phyloP scores from a whole-genome alignment of 2,888 invertebrate genomes.

The Melangyna quadrimaculata region DNA sequence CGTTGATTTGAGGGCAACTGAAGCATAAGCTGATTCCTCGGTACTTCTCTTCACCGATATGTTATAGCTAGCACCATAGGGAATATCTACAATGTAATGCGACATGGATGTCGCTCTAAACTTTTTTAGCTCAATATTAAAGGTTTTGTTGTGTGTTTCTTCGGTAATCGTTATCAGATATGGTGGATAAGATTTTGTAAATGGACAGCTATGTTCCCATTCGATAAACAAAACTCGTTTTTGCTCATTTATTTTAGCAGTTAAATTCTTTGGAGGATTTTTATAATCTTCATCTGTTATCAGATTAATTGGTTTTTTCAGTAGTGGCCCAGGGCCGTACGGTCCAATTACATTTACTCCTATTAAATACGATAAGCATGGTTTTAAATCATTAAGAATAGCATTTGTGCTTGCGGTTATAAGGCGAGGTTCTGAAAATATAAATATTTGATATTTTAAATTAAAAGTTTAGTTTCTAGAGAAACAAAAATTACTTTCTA shows the following conservation, averaged over 20 bases:
- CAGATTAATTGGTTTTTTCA: constrained; percentile 82
- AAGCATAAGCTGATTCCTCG: constrained; percentile 78
- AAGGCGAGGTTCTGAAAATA: constrained; percentile 80
- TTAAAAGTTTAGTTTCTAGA: background rate
- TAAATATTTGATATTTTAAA: background rate
- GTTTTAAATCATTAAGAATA: constrained; percentile 84
- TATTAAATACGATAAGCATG: constrained; percentile 89
- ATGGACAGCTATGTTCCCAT: constrained; percentile 88
- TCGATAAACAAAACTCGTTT: constrained; percentile 83
- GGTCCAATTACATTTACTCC: constrained; percentile 86
- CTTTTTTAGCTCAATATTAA: constrained; percentile 82
- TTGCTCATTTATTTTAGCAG: constrained; percentile 80
- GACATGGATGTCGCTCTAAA: constrained; percentile 81
- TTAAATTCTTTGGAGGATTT: constrained; percentile 87
- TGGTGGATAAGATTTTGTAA: constrained; percentile 72
- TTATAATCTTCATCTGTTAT: constrained; percentile 85
- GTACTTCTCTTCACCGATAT: constrained; percentile 81
- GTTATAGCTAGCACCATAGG: constrained; percentile 82
- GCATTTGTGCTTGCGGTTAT: constrained; percentile 83
- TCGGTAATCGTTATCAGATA: constrained; percentile 83
- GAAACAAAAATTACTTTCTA: constrained; percentile 82
- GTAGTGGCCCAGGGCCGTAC: constrained; percentile 86
- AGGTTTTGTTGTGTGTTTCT: constrained; percentile 80
- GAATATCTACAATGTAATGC: constrained; percentile 83
- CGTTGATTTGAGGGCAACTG: constrained; percentile 83